Conservation (phyloP, 2,888 invertebrate genomes). For the Latheticus oryzae region DNA sequence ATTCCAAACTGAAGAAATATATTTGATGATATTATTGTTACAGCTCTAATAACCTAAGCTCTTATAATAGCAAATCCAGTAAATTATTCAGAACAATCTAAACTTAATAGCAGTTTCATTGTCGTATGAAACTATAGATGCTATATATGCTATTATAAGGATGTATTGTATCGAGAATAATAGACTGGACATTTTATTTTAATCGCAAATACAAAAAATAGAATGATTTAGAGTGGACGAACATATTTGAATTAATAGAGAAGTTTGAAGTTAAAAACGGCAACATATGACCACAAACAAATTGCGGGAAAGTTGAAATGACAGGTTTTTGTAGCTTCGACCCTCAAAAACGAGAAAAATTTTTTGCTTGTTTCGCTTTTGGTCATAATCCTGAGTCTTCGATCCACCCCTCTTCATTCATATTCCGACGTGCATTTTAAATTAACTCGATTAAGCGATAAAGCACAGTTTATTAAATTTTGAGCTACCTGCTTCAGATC, state of each 20-base stretch:
- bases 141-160: conserved; percentile 9
- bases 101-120: conserved; percentile 7
- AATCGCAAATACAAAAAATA: too few species aligned
- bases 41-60: conserved; percentile 15
- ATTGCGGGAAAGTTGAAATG: not conserved
- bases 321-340: too few species aligned
- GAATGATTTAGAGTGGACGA: too few species aligned
- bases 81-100: conserved; percentile 26
- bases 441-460: too few species aligned
- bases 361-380: too few species aligned
- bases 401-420: too few species aligned
- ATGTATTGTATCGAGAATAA: conserved; percentile 23
- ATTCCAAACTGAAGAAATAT: conserved; percentile 22
- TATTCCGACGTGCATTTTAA: too few species aligned
- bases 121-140: conserved; percentile 6
- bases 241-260: too few species aligned
- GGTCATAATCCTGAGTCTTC: too few species aligned
- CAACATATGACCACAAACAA: too few species aligned
- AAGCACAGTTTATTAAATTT: conserved; percentile 10
- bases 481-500: conserved; percentile 9
- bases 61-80: conserved; percentile 26
- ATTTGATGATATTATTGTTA: conserved; percentile 25
- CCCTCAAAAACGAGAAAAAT: too few species aligned
- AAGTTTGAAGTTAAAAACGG: too few species aligned
- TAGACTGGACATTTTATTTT: conserved; percentile 11